These are phyloP conservation scores for Chloroceryle amazona DNA, from an alignment of 2,797 vertebrate species.

Conservation along the genomic window DNA sequence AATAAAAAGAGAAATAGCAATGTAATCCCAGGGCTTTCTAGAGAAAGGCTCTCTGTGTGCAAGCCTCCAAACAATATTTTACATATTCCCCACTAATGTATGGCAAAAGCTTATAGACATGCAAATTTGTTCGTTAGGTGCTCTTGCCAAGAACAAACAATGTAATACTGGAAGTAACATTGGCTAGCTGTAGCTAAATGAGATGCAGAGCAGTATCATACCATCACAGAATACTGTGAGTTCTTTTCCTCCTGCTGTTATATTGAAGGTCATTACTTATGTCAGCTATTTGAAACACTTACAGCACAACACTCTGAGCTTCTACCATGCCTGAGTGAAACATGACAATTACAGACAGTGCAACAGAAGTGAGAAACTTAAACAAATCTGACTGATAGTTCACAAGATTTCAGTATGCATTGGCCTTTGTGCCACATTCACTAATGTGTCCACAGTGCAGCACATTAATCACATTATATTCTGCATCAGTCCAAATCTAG, in stretches of 20 bases:
- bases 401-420: background rate
- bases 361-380: background rate
- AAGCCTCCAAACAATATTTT: background rate
- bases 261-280: background rate
- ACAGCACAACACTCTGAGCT: background rate
- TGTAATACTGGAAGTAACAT: background rate
- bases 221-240: background rate
- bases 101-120: background rate
- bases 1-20: background rate
- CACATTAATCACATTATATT: background rate
- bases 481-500: background rate
- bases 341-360: background rate
- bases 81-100: background rate
- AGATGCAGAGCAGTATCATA: background rate
- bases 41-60: background rate
- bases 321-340: slow-evolving; percentile 4
- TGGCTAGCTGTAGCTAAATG: background rate
- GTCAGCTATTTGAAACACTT: slow-evolving; percentile 15
- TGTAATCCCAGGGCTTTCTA: background rate
- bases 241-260: background rate
- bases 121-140: background rate
- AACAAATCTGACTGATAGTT: slow-evolving; percentile 31
- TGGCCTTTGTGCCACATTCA: background rate
- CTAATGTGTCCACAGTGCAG: background rate
- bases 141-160: background rate